phyloP scores from a whole-genome alignment of 1,140 invertebrate genomes.

The Mamestra configurata region DNA sequence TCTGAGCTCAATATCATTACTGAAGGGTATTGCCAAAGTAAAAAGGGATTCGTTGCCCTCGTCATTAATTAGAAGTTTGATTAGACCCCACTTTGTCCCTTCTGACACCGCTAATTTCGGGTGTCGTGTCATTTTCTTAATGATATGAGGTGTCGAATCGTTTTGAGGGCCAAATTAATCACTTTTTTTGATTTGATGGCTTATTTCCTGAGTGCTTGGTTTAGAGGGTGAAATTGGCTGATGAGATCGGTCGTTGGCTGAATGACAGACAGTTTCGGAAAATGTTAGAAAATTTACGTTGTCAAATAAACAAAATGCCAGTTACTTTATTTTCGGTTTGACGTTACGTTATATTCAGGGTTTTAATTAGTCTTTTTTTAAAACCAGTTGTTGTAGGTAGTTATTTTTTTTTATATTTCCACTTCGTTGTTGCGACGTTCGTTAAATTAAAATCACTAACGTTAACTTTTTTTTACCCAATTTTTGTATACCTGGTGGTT shows the following conservation, averaged over 20 bases:
- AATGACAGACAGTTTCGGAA: no score
- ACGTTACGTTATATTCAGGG: no score
- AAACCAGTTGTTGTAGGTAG: no score
- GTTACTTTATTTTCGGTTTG: no score
- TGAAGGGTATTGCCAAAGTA: constrained; percentile 1
- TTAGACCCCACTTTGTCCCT: constrained; percentile 37
- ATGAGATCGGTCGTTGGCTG: no score
- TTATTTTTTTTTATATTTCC: no score
- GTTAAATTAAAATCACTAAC: no score
- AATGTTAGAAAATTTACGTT: not conserved
- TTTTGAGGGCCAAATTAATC: constrained; percentile 18
- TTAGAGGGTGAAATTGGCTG: not conserved
- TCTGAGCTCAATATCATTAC: constrained; percentile 19
- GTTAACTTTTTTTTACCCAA: no score
- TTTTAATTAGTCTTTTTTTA: no score
- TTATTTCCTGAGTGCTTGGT: not conserved
- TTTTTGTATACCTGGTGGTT: no score
- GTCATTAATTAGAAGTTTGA: constrained; percentile 43
- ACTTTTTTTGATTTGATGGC: constrained; percentile 12
- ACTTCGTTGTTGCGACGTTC: no score
- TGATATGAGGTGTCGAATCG: constrained; percentile 34
- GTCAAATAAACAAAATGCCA: no score
- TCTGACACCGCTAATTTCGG: constrained; percentile 37
- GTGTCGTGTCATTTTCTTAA: constrained; percentile 34
- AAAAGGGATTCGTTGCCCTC: constrained; percentile 28